Evolutionary conservation across 2,113 vertebrate species (phyloP).

Genomic region (Rhinolophus sinicus): DNA sequence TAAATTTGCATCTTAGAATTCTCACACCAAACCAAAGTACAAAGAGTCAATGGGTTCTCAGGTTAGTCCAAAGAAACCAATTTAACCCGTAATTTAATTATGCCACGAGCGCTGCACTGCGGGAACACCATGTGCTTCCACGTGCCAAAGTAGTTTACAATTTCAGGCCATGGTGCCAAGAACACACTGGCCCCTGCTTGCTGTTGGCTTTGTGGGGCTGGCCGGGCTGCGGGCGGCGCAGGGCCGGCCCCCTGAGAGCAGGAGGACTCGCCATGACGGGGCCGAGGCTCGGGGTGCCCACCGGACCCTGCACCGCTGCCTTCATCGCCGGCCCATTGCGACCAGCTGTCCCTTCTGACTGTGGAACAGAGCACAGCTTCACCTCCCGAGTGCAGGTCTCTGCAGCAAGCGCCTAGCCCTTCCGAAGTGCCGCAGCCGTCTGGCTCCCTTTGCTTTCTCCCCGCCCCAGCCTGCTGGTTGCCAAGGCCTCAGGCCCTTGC

Average conservation of each 20-base stretch:
- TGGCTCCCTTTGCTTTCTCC: conserved; percentile 12
- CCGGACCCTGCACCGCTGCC: no score
- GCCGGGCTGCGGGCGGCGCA: background rate
- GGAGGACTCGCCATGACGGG: no score
- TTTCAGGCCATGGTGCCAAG: background rate
- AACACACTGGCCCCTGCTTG: background rate
- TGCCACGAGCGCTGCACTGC: background rate
- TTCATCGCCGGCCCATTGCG: background rate
- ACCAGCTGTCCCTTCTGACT: conserved; percentile 76
- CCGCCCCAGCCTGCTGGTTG: background rate
- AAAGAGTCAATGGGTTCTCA: background rate
- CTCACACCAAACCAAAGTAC: conserved; percentile 4
- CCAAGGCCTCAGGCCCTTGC: background rate
- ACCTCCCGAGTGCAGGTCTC: conserved; percentile 45
- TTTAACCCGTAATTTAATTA: background rate
- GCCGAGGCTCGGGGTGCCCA: no score
- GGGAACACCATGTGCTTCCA: background rate
- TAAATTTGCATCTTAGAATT: conserved; percentile 18
- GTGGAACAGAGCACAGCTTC: conserved; percentile 60
- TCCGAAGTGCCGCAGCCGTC: background rate
- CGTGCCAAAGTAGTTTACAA: background rate
- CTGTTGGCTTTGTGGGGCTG: background rate
- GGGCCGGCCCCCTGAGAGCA: no score
- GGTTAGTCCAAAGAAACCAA: conserved; percentile 20
- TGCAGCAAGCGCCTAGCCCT: conserved; percentile 73